A percentile compares a stretch with the other conserved stretches of the same genome.
These are phyloP conservation scores for Lophius piscatorius DNA, from an alignment of 2,113 vertebrate species.

Conservation along the genomic window DNA sequence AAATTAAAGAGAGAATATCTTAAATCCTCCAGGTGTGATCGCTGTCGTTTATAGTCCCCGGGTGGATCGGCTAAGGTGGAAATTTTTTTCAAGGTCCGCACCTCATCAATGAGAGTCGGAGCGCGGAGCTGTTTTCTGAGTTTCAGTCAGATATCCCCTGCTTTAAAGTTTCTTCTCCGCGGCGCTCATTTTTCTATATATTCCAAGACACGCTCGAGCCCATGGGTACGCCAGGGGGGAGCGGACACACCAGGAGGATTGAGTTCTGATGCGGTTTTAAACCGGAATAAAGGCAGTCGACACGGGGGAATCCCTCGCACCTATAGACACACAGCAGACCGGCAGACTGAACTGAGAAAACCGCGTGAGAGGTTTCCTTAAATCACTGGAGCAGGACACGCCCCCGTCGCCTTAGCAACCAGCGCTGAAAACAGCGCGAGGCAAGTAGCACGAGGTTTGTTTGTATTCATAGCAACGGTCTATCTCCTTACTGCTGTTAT, in stretches of 20 bases:
- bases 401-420: slow-evolving; percentile 81
- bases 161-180: slow-evolving; percentile 55
- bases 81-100: slow-evolving; percentile 52
- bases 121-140: slow-evolving; percentile 5
- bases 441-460: slow-evolving; percentile 65
- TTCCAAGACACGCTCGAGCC: slow-evolving; percentile 56
- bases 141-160: slow-evolving; percentile 14
- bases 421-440: slow-evolving; percentile 59
- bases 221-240: slow-evolving; percentile 40
- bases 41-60: slow-evolving; percentile 28
- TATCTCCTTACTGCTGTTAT: slow-evolving; percentile 38
- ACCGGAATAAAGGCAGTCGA: slow-evolving; percentile 69
- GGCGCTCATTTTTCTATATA: slow-evolving; percentile 34
- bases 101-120: slow-evolving; percentile 70
- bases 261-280: slow-evolving; percentile 11
- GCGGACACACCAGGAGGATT: background rate
- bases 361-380: slow-evolving; percentile 75
- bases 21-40: slow-evolving; percentile 47
- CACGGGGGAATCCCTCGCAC: slow-evolving; percentile 75
- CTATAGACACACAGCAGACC: slow-evolving; percentile 77
- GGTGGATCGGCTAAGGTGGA: background rate
- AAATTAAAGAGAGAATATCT: slow-evolving; percentile 49
- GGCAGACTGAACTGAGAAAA: slow-evolving; percentile 68
- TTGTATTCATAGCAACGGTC: slow-evolving; percentile 80
- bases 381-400: slow-evolving; percentile 76